Evolutionary conservation across 2,113 vertebrate species (phyloP).

Genomic region (Corythoichthys intestinalis): DNA sequence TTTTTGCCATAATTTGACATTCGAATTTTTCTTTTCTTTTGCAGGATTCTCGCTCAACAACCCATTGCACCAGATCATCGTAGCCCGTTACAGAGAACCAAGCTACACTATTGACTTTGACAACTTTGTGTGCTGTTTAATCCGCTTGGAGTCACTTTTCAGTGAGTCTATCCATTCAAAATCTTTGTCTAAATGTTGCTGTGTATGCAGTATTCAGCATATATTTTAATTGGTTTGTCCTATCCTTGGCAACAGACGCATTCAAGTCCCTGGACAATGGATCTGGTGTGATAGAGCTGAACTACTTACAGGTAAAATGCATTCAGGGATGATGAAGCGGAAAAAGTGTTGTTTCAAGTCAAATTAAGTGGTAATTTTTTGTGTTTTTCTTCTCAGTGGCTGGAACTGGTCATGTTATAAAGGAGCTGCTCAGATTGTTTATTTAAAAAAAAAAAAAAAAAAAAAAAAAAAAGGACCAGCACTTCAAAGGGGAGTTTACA

Average conservation of each 20-base stretch:
- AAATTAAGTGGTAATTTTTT: neutral
- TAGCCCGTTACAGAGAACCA: slow-evolving; percentile 65
- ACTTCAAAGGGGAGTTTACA: neutral
- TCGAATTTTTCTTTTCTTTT: neutral
- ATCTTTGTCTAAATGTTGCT: neutral
- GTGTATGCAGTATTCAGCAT: neutral
- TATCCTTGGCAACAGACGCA: slow-evolving; percentile 62
- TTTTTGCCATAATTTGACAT: neutral
- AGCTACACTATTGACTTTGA: slow-evolving; percentile 75
- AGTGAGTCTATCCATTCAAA: slow-evolving; percentile 67
- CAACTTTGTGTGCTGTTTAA: slow-evolving; percentile 77
- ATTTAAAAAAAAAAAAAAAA: neutral
- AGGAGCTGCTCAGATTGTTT: neutral
- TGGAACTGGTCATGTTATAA: slow-evolving; percentile 53
- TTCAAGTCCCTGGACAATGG: slow-evolving; percentile 68
- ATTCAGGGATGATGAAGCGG: neutral
- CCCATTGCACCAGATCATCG: slow-evolving; percentile 76
- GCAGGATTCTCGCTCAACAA: slow-evolving; percentile 77
- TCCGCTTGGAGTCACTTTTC: slow-evolving; percentile 80
- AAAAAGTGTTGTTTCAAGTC: neutral
- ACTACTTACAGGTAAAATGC: slow-evolving; percentile 67
- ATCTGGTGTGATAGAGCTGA: slow-evolving; percentile 68
- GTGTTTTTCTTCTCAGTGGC: slow-evolving; percentile 56
- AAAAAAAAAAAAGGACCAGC: neutral
- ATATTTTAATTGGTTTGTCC: neutral